A percentile compares a stretch with the other conserved stretches of the same genome.
Evolutionary conservation across 64 coral and sea anemone genomes (phyloP).

Genomic region (Catalaphyllia jardinei): DNA sequence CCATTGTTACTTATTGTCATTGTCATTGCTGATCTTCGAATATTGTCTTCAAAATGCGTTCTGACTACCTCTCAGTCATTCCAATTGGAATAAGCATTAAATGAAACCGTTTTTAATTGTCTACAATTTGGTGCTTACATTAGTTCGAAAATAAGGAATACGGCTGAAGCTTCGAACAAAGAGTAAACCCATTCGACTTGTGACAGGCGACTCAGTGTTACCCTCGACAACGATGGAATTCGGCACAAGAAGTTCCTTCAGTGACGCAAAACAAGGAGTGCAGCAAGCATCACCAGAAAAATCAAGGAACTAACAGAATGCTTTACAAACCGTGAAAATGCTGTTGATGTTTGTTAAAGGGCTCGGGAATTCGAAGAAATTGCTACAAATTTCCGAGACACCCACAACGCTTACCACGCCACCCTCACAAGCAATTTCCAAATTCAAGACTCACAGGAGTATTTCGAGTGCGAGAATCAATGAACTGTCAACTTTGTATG

Average conservation of each 20-base stretch:
- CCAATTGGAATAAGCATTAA: background rate
- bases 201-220: no score
- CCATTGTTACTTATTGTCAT: background rate
- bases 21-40: background rate
- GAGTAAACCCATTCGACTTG: no score
- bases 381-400: background rate
- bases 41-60: background rate
- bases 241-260: no score
- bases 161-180: no score
- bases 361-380: background rate
- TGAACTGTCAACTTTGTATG: no score
- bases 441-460: no score
- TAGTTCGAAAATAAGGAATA: no score
- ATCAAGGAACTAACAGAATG: constrained; percentile 9
- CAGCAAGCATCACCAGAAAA: no score
- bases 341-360: background rate
- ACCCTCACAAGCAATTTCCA: no score
- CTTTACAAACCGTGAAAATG: background rate
- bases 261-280: no score
- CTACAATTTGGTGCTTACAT: background rate
- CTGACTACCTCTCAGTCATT: background rate
- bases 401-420: constrained; percentile 23
- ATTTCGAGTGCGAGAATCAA: no score
- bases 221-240: no score
- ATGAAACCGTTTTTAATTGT: background rate